Conservation (phyloP, 2,113 vertebrate genomes). For the Neopipo cinnamomea region DNA sequence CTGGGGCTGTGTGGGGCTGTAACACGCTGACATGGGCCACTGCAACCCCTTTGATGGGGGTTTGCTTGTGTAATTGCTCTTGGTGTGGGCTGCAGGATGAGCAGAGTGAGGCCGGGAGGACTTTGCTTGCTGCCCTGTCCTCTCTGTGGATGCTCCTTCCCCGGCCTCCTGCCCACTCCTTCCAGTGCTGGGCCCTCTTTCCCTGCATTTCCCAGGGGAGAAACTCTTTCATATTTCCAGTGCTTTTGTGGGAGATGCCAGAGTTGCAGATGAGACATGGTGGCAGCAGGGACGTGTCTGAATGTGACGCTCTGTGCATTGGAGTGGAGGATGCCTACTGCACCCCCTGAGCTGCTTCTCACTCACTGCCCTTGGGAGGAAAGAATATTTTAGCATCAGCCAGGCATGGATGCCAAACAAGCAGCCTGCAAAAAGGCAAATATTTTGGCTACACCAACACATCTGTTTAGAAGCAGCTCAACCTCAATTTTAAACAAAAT, state of each 20-base stretch:
- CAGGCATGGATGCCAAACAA: slow-evolving; percentile 10
- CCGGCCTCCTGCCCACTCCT: rapidly evolving
- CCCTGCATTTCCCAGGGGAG: background rate
- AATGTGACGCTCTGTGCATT: background rate
- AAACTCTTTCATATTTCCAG: background rate
- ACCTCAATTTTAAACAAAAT: slow-evolving; percentile 50
- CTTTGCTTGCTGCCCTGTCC: background rate
- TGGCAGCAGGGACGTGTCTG: background rate
- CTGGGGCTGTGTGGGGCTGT: background rate
- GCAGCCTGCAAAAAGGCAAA: slow-evolving; percentile 26
- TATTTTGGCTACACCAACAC: slow-evolving; percentile 50
- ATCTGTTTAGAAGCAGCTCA: slow-evolving; percentile 56
- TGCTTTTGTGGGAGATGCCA: background rate
- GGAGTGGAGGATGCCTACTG: background rate
- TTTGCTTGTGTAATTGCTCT: background rate
- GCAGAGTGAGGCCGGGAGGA: rapidly evolving
- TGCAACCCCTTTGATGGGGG: background rate
- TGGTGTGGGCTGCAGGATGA: rapidly evolving
- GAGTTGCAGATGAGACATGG: background rate
- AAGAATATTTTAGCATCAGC: background rate
- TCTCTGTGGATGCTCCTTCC: background rate
- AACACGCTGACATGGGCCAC: background rate
- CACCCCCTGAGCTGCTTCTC: background rate
- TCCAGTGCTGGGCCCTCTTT: background rate
- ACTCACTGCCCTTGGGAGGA: background rate